phyloP scores from a whole-genome alignment of 2,888 invertebrate genomes.

The Drosophila helvetica region DNA sequence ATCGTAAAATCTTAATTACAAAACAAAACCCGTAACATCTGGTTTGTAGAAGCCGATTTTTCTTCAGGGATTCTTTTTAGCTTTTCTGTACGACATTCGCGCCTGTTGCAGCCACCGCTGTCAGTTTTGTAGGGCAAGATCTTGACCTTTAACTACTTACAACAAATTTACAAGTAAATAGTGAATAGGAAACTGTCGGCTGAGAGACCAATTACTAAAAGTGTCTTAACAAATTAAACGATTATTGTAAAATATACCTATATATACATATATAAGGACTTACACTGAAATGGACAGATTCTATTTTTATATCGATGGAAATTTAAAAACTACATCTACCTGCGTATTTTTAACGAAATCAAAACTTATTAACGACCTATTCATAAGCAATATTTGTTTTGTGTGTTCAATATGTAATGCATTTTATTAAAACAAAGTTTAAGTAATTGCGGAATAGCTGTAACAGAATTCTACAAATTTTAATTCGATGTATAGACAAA shows the following conservation, averaged over 20 bases:
- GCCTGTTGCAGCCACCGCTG: background rate
- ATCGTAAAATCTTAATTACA: too few relatives aligned
- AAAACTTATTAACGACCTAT: constrained; percentile 4
- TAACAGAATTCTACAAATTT: constrained; percentile 6
- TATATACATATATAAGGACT: constrained; percentile 6
- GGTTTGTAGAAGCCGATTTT: too few relatives aligned
- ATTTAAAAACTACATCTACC: constrained; percentile 41
- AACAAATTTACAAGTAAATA: constrained; percentile 24
- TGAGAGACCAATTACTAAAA: constrained; percentile 44
- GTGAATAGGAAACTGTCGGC: constrained; percentile 1
- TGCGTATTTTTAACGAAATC: constrained; percentile 35
- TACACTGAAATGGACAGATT: constrained; percentile 26
- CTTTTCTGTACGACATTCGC: background rate
- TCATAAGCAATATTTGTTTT: constrained; percentile 13
- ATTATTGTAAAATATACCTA: constrained; percentile 36
- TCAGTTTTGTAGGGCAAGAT: constrained; percentile 10
- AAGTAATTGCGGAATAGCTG: background rate
- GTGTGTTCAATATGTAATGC: background rate
- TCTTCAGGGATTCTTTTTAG: background rate
- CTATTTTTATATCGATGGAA: constrained; percentile 39
- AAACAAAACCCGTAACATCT: background rate
- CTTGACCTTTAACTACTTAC: constrained; percentile 8
- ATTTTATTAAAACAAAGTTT: constrained; percentile 12
- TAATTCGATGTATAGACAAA: constrained; percentile 3
- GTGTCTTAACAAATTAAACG: constrained; percentile 46